Evolutionary conservation across 2,113 vertebrate genomes (phyloP), one percentile per base, ranked within the genome.

Genomic region (Callorhinus ursinus): DNA sequence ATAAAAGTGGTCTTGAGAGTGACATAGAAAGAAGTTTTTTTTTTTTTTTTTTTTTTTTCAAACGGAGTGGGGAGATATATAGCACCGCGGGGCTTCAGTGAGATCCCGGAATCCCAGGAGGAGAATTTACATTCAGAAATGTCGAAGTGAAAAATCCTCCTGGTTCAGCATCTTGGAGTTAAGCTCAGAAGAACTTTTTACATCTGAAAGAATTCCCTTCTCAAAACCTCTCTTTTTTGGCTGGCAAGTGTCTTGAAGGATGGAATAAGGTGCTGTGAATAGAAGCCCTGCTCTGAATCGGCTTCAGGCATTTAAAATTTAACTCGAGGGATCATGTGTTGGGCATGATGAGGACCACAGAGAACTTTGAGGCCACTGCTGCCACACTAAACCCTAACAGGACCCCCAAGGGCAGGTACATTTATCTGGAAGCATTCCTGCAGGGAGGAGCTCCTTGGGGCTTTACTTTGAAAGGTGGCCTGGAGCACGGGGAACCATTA

Each of bases 381-480:
- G 97, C 97, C 12, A 39, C 98, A 16, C 74, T 93, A 33, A 96
- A 77, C 93, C 65, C 95, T 57, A 49, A 46, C 74, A 95, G 84
- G 79, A 98, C 98, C 96, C 98, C 88, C 86, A 82, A 96, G 96
- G 99, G 98, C 95, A 98, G 99, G 96, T 99, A 98, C 80, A 94
- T 99, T 97, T 99, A 99, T 97, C 98, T 99, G 98, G 99, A 99
- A 98, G 99, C 98, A 14, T 98, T 98, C 97, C 99, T 99, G n/a
- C 99, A 99, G 81, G 99, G 99, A 96, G 99, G 99, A 4, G 99
- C 99, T 19, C 99, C 99, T 59, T 99, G 99, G 99, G 99, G 99
- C 92, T 99, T 99, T 98, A 99, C 99, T 31, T 96, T 99, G 98
- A 99, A 99, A 98, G 99, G 99, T 63, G 99, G 99, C 87, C 98